phyloP scores from a whole-genome alignment of 2,888 invertebrate genomes.

The Amphimallon solstitiale region DNA sequence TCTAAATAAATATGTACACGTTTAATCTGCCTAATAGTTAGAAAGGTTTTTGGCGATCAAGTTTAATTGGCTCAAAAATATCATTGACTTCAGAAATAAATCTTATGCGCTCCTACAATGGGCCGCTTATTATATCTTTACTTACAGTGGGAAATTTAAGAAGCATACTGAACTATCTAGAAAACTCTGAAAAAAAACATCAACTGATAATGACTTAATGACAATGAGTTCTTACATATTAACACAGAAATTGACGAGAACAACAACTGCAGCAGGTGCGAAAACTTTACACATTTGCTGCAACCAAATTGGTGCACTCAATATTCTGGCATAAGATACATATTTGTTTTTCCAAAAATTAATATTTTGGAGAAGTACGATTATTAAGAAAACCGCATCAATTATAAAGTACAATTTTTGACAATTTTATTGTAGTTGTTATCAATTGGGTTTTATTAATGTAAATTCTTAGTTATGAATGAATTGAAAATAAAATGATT shows the following conservation, averaged over 20 bases:
- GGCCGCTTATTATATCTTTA: neutral
- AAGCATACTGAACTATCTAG: neutral
- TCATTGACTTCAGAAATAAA: too few relatives aligned
- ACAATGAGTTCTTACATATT: neutral
- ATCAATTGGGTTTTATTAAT: too few relatives aligned
- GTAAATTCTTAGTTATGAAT: too few relatives aligned
- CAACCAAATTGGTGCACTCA: too few relatives aligned
- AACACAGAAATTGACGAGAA: neutral
- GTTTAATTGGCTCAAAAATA: neutral
- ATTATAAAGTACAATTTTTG: too few relatives aligned
- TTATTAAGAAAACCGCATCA: too few relatives aligned
- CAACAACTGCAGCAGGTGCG: neutral
- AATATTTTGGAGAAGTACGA: too few relatives aligned
- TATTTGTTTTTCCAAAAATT: too few relatives aligned
- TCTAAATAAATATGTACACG: neutral
- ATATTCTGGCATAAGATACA: too few relatives aligned
- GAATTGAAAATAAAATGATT: too few relatives aligned
- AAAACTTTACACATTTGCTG: neutral
- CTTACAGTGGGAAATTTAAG: neutral
- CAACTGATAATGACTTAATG: neutral
- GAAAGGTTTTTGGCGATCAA: neutral
- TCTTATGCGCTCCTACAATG: too few relatives aligned
- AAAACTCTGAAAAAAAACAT: neutral
- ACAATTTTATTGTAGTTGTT: too few relatives aligned
- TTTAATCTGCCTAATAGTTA: neutral